Evolutionary conservation across 2,888 invertebrate genomes (phyloP).

Genomic region (Carabus problematicus): DNA sequence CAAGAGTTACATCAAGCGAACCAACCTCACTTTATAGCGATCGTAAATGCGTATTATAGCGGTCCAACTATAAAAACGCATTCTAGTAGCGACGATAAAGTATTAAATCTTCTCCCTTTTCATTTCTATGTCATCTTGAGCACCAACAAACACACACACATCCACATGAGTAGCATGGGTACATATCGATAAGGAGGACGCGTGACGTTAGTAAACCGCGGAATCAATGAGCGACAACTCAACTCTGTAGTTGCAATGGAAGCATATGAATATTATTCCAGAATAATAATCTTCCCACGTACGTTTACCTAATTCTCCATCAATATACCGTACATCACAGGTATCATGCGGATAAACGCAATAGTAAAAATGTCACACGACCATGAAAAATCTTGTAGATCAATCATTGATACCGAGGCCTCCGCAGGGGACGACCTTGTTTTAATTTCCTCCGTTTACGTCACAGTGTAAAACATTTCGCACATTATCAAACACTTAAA

Average conservation of each 20-base stretch:
- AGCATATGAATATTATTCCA: no score
- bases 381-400: no score
- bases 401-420: no score
- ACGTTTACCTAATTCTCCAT: no score
- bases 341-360: no score
- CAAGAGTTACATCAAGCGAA: conserved; percentile 3
- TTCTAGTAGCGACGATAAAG: conserved; percentile 27
- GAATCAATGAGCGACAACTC: neutral
- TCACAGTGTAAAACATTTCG: no score
- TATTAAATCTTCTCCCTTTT: conserved; percentile 32
- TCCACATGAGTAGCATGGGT: neutral
- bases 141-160: neutral
- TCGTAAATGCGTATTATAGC: conserved; percentile 42
- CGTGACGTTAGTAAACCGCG: neutral
- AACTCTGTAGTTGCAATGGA: neutral
- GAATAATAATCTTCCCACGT: no score
- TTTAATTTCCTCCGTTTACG: no score
- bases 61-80: conserved; percentile 39
- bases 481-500: neutral
- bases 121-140: conserved; percentile 15
- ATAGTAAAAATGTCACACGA: no score
- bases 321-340: no score
- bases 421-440: no score
- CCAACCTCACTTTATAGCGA: conserved; percentile 31
- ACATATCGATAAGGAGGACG: neutral